A percentile compares a stretch with the other conserved stretches of the same genome.
Evolutionary conservation across 2,113 vertebrate genomes (phyloP).

Genomic region (Brachirus orientalis): DNA sequence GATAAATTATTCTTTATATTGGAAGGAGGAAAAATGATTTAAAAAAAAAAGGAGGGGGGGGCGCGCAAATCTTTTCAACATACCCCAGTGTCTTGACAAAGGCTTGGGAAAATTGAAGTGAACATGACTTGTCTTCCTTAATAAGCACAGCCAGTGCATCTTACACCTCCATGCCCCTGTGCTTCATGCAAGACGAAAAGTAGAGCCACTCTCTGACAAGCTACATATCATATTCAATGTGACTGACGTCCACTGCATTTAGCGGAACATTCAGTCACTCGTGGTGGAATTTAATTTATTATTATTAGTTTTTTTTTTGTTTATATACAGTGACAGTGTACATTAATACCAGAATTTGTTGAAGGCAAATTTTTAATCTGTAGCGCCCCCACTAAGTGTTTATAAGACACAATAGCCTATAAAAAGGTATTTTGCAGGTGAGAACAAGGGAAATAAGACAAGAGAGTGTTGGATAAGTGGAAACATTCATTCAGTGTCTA

Average conservation of each 20-base stretch:
- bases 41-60: background rate
- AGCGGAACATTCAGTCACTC: conserved; percentile 39
- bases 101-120: conserved; percentile 59
- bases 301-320: background rate
- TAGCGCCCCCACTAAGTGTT: background rate
- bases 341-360: background rate
- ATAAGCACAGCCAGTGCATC: conserved; percentile 57
- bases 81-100: conserved; percentile 61
- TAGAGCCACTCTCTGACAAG: conserved; percentile 40
- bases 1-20: conserved; percentile 50
- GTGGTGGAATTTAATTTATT: background rate
- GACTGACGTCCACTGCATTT: conserved; percentile 53
- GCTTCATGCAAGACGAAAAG: conserved; percentile 39
- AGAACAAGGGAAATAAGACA: background rate
- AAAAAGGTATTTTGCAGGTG: background rate
- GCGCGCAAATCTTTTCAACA: conserved; percentile 17
- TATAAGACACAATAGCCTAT: background rate
- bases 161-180: conserved; percentile 26
- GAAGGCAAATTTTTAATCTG: background rate
- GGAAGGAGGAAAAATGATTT: no score
- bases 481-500: no score
- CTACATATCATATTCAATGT: conserved; percentile 44
- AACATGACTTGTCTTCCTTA: conserved; percentile 62
- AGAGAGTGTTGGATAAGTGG: background rate
- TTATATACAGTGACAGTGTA: background rate